Evolutionary conservation across 2,888 invertebrate genomes (phyloP), one percentile per base, ranked within the genome.

Genomic region (Drosophila paranaensis): DNA sequence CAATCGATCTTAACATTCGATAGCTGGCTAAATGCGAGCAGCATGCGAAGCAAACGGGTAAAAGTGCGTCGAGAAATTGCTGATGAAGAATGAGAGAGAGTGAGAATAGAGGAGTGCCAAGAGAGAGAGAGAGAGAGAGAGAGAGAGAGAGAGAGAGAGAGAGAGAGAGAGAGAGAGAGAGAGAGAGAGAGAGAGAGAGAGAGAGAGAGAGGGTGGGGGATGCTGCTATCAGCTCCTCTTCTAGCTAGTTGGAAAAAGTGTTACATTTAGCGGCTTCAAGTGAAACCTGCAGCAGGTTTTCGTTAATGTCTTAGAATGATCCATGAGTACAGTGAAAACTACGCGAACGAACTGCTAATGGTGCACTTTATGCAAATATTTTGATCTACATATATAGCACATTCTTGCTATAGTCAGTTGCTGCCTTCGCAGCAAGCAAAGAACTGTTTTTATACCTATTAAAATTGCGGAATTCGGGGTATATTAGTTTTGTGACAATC

Each of bases 61-160:
- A 81, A 82, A 82, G 77, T 82, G 86, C 86, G 86, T 82, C 40
- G 70, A 53, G 60, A 27, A 70, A 50, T 20, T 13, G 33, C 3
- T 13, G 33, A 16, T 33, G 1, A 33, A 20, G 50, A 35, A 13
- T 13, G 16, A 16, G 2, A 9, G 16, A 16, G 30, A 43, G 35
- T 10, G 43, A 6, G 6, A 30, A 6, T 3, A 3, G 30, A 20
- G 30, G 2, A 13, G 20, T 20, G 20, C 20, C 20, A 20, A 3
- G 25, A 0, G 46, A 27, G 14, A 14, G 48, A 14, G 8, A 1
- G 25, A 5, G 13, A 20, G 45, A 5, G 13, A 1, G 45, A 10
- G 0, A n/a, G n/a, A 6, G 8, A 6, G 14, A 30, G n/a, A 13
- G n/a, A n/a, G n/a, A n/a, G n/a, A n/a, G n/a, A n/a, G n/a, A n/a